These are phyloP conservation scores for Erpobdella octoculata DNA, from an alignment of 2,888 invertebrate species.

Conservation along the genomic window DNA sequence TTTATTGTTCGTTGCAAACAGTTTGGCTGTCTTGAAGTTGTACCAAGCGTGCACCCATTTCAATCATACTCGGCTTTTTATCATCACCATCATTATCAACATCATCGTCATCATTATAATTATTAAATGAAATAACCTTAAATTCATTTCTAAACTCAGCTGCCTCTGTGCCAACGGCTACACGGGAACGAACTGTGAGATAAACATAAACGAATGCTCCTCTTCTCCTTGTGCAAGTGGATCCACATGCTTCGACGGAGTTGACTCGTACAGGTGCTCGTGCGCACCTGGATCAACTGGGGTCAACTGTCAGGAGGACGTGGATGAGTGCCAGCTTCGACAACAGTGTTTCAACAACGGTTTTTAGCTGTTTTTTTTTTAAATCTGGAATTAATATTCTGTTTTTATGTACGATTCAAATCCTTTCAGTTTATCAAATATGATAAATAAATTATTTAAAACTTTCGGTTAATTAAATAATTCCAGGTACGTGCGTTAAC, in stretches of 20 bases:
- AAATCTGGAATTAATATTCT: too few relatives aligned
- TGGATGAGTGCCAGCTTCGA: slow-evolving; percentile 14
- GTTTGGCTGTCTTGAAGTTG: too few relatives aligned
- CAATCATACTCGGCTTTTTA: too few relatives aligned
- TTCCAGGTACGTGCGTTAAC: slow-evolving; percentile 31
- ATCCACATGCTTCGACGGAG: slow-evolving; percentile 54
- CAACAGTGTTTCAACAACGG: not conserved
- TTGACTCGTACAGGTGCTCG: slow-evolving; percentile 19
- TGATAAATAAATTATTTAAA: not conserved
- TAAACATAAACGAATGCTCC: slow-evolving; percentile 70
- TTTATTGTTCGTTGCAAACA: too few relatives aligned
- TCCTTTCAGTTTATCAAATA: too few relatives aligned
- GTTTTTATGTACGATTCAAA: too few relatives aligned
- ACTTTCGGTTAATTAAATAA: not conserved
- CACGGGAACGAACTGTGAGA: slow-evolving; percentile 54
- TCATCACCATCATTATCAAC: too few relatives aligned
- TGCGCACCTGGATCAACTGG: slow-evolving; percentile 32
- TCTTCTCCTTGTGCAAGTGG: slow-evolving; percentile 26
- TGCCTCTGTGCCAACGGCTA: slow-evolving; percentile 28
- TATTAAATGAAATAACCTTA: too few relatives aligned
- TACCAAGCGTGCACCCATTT: too few relatives aligned
- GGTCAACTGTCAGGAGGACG: slow-evolving; percentile 5
- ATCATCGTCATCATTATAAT: too few relatives aligned
- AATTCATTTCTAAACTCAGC: too few relatives aligned
- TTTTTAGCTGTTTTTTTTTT: too few relatives aligned